Evolutionary conservation across 2,888 invertebrate species (phyloP), one percentile per base, ranked within the genome.

Genomic region (Seira musarum): DNA sequence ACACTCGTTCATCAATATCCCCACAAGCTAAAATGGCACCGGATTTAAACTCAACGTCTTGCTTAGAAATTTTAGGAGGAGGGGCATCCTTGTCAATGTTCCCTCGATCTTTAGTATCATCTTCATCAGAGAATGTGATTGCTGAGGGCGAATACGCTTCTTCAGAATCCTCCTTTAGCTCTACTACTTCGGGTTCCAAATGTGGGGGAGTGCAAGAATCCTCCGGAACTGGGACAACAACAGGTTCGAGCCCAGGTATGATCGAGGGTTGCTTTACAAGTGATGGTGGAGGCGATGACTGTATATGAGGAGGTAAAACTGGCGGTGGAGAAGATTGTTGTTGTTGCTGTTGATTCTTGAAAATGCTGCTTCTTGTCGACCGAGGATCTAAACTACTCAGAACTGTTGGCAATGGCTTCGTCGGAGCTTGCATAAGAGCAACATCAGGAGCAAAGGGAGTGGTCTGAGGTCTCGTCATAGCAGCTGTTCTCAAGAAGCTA

Each of bases 111-210:
- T 60, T 24, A 17, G 57, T 63, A 17, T 25, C 53, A 24, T 85
- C 84, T 0, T 83, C 84, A 13, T 85, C 84, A 0, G 84, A 80
- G 65, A 85, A 85, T 24, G 83, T 68, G 6, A 83, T 70, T 1
- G 76, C 84, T 8, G 85, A 84, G 2, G 85, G 85, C 10, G 85
- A 85, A 64, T 85, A 85, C 0, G 82, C 82, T 53, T 83, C 83
- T 60, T 82, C 82, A 10, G 68, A 60, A 19, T 83, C 82, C 6
- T 72, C 73, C 15, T 60, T 64, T 15, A 70, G 61, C 24, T 53
- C 64, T n/a, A 30, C 66, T 2, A 5, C 46, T 25, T 49, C 61
- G 15, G 68, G 61, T 6, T 17, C 46, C 30, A 65, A 35, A 17
- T 22, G 63, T 1, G 77, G 77, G 2, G 77, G 66, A 22, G 40